A percentile compares a stretch with the other conserved stretches of the same genome.
Conservation (phyloP, 2,888 invertebrate genomes). For the Caenorhabditis auriculariae region DNA sequence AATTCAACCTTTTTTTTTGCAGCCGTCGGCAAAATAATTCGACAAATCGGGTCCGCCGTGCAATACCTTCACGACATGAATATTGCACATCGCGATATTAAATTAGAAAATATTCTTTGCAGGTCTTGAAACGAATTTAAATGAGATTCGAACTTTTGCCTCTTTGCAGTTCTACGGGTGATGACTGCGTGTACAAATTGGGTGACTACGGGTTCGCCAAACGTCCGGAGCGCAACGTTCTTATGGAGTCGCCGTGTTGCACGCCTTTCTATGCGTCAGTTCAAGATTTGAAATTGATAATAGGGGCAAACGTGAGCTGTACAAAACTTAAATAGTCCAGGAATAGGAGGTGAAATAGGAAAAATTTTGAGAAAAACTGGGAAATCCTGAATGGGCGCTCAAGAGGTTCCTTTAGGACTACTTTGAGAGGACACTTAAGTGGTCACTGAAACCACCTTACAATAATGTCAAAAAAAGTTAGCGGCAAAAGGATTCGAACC, state of each 20-base stretch:
- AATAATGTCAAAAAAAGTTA: too few relatives aligned
- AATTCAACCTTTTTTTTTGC: conserved; percentile 58
- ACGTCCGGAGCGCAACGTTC: conserved; percentile 77
- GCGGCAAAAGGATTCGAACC: too few relatives aligned
- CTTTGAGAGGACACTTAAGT: too few relatives aligned
- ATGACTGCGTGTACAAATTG: conserved; percentile 84
- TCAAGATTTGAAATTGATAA: too few relatives aligned
- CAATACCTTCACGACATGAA: conserved; percentile 88
- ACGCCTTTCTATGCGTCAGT: conserved; percentile 92
- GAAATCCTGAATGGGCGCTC: too few relatives aligned
- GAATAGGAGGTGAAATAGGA: too few relatives aligned
- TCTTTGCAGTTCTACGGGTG: conserved; percentile 65
- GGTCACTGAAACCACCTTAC: too few relatives aligned
- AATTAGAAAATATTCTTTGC: conserved; percentile 85
- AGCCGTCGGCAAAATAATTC: conserved; percentile 92
- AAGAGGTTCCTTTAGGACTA: too few relatives aligned
- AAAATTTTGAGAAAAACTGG: too few relatives aligned
- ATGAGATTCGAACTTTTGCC: conserved; percentile 4
- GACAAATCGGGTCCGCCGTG: conserved; percentile 91
- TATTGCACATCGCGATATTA: conserved; percentile 73
- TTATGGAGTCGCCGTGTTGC: conserved; percentile 95
- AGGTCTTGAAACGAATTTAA: conserved; percentile 65
- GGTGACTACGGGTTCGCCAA: conserved; percentile 99
- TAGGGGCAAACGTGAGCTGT: too few relatives aligned
- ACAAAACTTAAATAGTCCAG: too few relatives aligned